Evolutionary conservation across 1,140 invertebrate genomes (phyloP).

Genomic region (Drosophila ironensis): DNA sequence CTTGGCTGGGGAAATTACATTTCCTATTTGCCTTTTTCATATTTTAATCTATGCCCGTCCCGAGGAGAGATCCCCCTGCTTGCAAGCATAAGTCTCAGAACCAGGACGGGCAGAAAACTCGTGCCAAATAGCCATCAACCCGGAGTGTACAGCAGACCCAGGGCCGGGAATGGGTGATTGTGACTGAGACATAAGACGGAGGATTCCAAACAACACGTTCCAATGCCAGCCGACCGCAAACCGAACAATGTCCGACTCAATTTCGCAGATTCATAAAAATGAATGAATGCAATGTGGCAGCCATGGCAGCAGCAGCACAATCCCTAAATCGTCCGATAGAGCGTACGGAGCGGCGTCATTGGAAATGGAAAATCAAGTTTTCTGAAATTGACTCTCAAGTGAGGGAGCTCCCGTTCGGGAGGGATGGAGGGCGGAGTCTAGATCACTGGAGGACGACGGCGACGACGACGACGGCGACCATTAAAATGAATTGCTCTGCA

Average conservation of each 20-base stretch:
- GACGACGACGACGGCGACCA: conserved; percentile 48
- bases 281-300: conserved; percentile 60
- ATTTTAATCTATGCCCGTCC: conserved; percentile 6
- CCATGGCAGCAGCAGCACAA: conserved; percentile 31
- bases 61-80: too few species aligned
- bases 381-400: conserved; percentile 81
- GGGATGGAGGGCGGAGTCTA: not conserved
- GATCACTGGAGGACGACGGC: not conserved
- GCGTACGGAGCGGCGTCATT: conserved; percentile 42
- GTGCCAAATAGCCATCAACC: conserved; percentile 50
- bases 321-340: conserved; percentile 56
- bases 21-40: not conserved
- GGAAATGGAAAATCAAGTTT: conserved; percentile 80
- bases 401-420: conserved; percentile 42
- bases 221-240: conserved; percentile 47
- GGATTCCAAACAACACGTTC: conserved; percentile 45
- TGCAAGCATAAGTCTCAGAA: too few species aligned
- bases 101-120: conserved; percentile 21
- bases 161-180: conserved; percentile 19
- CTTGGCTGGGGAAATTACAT: not conserved
- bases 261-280: conserved; percentile 74
- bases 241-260: conserved; percentile 76
- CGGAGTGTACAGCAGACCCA: conserved; percentile 21
- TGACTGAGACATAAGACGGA: conserved; percentile 33
- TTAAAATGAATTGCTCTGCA: conserved; percentile 81